Evolutionary conservation across 2,113 vertebrate genomes (phyloP), one percentile per base, ranked within the genome.

Genomic region (Suricata suricatta): DNA sequence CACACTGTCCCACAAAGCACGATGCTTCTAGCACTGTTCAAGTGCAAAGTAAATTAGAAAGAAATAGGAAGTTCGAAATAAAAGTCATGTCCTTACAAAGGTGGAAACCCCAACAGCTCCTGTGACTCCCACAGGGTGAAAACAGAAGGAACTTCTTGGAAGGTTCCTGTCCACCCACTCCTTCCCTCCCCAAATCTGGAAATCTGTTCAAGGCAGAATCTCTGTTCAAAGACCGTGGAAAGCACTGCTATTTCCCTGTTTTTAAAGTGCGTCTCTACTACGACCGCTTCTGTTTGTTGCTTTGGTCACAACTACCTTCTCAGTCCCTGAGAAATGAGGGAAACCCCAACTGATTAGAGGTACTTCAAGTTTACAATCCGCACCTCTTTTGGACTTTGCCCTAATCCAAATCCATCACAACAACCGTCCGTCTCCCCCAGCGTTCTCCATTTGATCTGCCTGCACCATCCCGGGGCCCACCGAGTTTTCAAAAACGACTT

Each of bases 311-410:
- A 85, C 66, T 66, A n/a, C 72, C 52, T 85, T 60, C 68, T 66
- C 84, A 64, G 50, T 33, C 88, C 71, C 0, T 25, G 38, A 86
- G 87, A 88, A 87, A 96, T 7, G 74, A 85, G 25, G 27, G 74
- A 85, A 96, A 68, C 63, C 93, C 64, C 84, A 69, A 25, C 5
- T 11, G 63, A 69, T 88, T 81, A 83, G 54, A 33, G 88, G 74
- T 17, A 63, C 29, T 88, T 90, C n/a, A 68, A 41, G n/a, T 90
- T 88, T 82, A 50, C 52, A 79, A 54, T 88, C 90, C 52, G 57
- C 47, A 80, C 90, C 74, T 93, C 64, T 69, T 82, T 16, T 66
- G 92, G 76, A 97, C 95, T 98, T 90, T 90, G 90, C 71, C 77
- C 88, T 27, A 41, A 79, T 90, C 83, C 93, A 90, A 93, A 94